Conservation (phyloP, 2,113 vertebrate species). For the Eulemur rufifrons region DNA sequence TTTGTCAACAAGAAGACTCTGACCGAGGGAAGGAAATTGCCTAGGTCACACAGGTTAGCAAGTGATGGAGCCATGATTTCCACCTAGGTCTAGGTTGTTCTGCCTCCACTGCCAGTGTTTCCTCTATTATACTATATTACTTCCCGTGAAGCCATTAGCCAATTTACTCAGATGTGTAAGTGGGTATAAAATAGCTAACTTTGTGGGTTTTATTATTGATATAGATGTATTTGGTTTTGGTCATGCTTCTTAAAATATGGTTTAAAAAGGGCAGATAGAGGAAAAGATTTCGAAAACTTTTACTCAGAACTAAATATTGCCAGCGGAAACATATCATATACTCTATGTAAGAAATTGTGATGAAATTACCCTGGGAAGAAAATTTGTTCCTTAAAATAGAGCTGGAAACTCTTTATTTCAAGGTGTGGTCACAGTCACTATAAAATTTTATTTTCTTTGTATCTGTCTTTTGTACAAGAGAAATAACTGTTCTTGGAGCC, state of each 20-base stretch:
- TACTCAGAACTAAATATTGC: not conserved
- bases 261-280: not conserved
- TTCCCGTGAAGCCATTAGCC: not conserved
- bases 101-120: not conserved
- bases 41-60: not conserved
- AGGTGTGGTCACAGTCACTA: not conserved
- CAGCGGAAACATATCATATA: not conserved
- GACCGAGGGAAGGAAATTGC: constrained; percentile 35
- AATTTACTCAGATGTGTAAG: not conserved
- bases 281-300: constrained; percentile 14
- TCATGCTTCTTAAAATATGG: constrained; percentile 1
- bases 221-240: not conserved
- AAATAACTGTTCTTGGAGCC: not conserved
- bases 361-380: constrained; percentile 19
- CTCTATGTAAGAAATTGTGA: constrained; percentile 14
- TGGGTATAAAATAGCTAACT: not conserved
- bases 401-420: not conserved
- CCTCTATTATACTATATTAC: not conserved
- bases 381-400: not conserved
- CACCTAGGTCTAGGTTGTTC: not conserved
- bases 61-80: not conserved
- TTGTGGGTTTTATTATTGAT: not conserved
- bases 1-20: constrained; percentile 43
- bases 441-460: constrained; percentile 9
- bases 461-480: not conserved